These are phyloP conservation scores for Trachelus troglodyta DNA, from an alignment of 2,888 invertebrate species.

Conservation along the genomic window DNA sequence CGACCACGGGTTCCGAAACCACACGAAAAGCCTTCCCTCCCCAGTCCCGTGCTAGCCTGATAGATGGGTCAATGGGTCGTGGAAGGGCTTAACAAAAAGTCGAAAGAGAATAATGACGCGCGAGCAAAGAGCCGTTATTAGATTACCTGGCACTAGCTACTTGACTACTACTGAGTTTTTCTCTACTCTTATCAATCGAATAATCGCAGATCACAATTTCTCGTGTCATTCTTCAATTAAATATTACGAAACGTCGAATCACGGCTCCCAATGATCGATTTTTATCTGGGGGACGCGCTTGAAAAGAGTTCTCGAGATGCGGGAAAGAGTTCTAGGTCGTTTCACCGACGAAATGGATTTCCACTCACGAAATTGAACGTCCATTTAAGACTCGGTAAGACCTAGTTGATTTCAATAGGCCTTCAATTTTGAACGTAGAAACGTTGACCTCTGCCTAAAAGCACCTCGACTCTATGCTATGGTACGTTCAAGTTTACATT, in stretches of 20 bases:
- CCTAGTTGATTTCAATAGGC: conserved; percentile 26
- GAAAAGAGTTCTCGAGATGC: not conserved
- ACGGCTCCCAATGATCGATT: not conserved
- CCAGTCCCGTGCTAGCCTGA: conserved; percentile 4
- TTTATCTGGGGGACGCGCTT: not conserved
- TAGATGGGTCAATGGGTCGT: conserved; percentile 18
- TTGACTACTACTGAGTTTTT: not conserved
- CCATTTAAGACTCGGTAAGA: conserved; percentile 8
- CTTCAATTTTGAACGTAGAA: conserved; percentile 34
- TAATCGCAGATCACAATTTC: not conserved
- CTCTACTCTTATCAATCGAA: not conserved
- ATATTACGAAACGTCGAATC: not conserved
- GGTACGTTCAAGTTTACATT: conserved; percentile 37
- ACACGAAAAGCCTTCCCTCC: conserved; percentile 1
- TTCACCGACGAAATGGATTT: not conserved
- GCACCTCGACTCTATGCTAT: not conserved
- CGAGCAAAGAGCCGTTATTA: not conserved
- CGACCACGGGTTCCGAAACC: conserved; percentile 1
- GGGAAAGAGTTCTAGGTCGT: not conserved
- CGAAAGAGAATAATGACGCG: not conserved
- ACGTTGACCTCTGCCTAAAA: not conserved
- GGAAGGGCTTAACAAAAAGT: conserved; percentile 15
- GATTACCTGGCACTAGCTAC: not conserved
- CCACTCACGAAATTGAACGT: not conserved
- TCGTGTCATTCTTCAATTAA: not conserved